Conservation (phyloP, 2,113 vertebrate genomes). For the Crotalus helleri region DNA sequence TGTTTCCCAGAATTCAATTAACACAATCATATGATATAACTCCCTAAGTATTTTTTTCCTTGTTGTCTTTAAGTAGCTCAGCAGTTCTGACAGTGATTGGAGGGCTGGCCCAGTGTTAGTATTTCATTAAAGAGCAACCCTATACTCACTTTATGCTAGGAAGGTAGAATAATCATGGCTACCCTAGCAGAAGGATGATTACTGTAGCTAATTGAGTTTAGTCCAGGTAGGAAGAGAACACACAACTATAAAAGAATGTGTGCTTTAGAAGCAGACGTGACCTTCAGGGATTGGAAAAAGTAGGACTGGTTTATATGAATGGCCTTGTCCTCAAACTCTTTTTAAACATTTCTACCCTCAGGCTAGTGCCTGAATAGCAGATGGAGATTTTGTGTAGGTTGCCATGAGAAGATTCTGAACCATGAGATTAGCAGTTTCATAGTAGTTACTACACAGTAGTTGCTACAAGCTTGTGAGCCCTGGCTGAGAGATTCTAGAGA, state of each 20-base stretch:
- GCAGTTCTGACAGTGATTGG: neutral
- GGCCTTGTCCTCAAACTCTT: neutral
- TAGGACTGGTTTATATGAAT: neutral
- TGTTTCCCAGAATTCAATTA: neutral
- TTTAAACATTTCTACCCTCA: neutral
- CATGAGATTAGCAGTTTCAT: neutral
- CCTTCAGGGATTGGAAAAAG: neutral
- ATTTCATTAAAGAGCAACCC: neutral
- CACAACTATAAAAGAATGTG: neutral
- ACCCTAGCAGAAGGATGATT: neutral
- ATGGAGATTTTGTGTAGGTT: neutral
- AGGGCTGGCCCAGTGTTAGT: neutral
- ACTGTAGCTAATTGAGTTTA: neutral
- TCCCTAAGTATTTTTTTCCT: neutral
- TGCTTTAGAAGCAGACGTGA: neutral
- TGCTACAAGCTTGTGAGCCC: neutral
- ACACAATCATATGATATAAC: neutral
- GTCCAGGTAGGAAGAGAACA: neutral
- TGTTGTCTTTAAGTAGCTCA: neutral
- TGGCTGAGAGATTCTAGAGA: neutral
- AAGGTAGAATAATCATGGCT: neutral
- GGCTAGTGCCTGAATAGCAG: neutral
- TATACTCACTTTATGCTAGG: neutral
- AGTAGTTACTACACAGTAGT: neutral
- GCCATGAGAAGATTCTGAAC: neutral